These are phyloP conservation scores for Colletes latitarsis DNA, from an alignment of 1,140 invertebrate species.

Conservation along the genomic window DNA sequence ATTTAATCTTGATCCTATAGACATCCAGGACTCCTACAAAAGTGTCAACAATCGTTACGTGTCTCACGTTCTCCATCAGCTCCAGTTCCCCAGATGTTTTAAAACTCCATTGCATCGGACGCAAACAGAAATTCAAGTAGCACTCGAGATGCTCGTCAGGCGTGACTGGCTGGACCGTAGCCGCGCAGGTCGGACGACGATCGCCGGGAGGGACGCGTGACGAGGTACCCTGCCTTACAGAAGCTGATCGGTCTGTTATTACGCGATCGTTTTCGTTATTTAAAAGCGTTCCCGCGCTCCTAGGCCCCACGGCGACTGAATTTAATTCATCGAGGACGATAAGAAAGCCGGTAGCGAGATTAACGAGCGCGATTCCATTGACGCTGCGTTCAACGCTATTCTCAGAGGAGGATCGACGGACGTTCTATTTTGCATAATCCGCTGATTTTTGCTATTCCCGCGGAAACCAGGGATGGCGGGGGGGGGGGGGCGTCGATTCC, in stretches of 20 bases:
- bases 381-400: background rate
- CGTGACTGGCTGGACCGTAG: conserved; percentile 4
- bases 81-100: background rate
- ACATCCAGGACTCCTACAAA: too few species aligned
- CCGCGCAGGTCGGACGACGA: background rate
- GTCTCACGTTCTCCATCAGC: background rate
- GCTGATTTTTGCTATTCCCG: conserved; percentile 29
- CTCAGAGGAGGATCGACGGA: background rate
- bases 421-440: conserved; percentile 29
- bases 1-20: too few species aligned
- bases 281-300: conserved; percentile 23
- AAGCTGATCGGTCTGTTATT: conserved; percentile 56
- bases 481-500: background rate
- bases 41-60: too few species aligned
- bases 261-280: conserved; percentile 51
- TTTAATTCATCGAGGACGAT: conserved; percentile 46
- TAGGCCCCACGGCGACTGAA: conserved; percentile 27
- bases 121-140: conserved; percentile 38
- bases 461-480: background rate
- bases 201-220: conserved; percentile 33
- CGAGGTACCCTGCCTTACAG: conserved; percentile 26
- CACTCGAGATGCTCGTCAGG: conserved; percentile 35
- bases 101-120: background rate
- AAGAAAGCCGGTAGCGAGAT: conserved; percentile 20
- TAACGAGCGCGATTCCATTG: conserved; percentile 42